Evolutionary conservation across 2,113 vertebrate species (phyloP), one percentile per base, ranked within the genome.

Genomic region (Amphiprion percula): DNA sequence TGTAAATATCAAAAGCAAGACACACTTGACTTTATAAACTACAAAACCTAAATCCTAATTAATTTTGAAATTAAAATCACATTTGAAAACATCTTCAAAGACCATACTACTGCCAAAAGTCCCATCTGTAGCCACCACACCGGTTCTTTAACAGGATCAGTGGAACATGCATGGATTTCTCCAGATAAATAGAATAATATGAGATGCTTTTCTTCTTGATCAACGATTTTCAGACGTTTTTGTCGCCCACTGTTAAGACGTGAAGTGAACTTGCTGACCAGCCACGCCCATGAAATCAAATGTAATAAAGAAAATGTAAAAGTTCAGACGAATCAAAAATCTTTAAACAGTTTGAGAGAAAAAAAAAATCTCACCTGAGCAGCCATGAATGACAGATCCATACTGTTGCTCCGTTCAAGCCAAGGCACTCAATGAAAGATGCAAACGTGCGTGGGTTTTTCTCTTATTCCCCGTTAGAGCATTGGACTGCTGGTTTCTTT

Each of bases 381-480:
- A 62, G 97, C 97, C 97, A 99, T 98, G 80, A 99, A 98, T 71
- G 97, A 97, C 77, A 99, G 96, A 89, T 99, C 97, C 97, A 99
- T 99, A 59, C 77, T 95, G 95, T 59, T 86, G 91, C 87, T 89
- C 52, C 60, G 82, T 54, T 74, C 79, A 65, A 80, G 47, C 59
- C 83, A 77, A 80, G 76, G 87, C 87, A 83, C 78, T 91, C 88
- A 86, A 28, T 16, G 54, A 67, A 80, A 72, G 78, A 86, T 74
- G 74, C 46, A 14, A 68, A 79, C 52, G 73, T 68, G 79, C 58
- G 73, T 62, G 64, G 55, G 28, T 64, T 24, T 54, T 68, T 55
- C 77, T 74, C 15, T 83, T 79, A 72, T 79, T 87, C 88, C 83
- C 58, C 77, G 68, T 77, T 23, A 50, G 62, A 91, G 72, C 90